phyloP scores from a whole-genome alignment of 2,888 invertebrate species.

The Lumbricus terrestris region DNA sequence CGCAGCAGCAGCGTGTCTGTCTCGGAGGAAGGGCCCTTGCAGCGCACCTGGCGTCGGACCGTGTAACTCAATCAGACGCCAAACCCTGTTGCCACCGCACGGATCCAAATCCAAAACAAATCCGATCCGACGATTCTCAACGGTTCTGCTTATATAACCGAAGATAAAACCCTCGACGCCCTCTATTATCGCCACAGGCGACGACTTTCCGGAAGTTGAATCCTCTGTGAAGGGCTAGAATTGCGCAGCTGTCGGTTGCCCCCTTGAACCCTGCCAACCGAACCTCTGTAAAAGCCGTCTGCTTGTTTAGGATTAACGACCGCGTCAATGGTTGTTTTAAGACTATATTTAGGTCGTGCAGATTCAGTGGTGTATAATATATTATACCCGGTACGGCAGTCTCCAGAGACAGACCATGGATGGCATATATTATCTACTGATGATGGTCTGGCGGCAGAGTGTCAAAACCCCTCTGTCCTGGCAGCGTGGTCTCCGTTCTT shows the following conservation, averaged over 20 bases:
- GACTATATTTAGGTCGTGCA: background rate
- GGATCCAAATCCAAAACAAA: background rate
- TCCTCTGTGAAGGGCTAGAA: background rate
- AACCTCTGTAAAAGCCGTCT: background rate
- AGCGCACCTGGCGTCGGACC: background rate
- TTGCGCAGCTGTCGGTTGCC: background rate
- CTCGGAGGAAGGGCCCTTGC: background rate
- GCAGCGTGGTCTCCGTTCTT: background rate
- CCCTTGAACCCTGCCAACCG: background rate
- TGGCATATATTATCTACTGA: background rate
- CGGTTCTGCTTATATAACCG: background rate
- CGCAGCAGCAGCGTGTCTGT: background rate
- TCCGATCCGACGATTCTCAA: background rate
- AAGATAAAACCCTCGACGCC: background rate
- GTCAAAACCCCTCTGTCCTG: background rate
- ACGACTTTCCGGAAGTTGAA: background rate
- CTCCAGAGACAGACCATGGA: background rate
- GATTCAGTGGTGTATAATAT: background rate
- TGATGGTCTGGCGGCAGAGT: background rate
- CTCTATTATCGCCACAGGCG: background rate
- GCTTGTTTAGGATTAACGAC: background rate
- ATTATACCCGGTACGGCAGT: too few species aligned
- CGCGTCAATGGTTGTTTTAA: background rate
- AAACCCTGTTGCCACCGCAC: too few species aligned
- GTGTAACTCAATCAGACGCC: background rate